Base-by-base conservation (phyloP, 2,797 vertebrate genomes). In the Decapterus maruadsi region DNA sequence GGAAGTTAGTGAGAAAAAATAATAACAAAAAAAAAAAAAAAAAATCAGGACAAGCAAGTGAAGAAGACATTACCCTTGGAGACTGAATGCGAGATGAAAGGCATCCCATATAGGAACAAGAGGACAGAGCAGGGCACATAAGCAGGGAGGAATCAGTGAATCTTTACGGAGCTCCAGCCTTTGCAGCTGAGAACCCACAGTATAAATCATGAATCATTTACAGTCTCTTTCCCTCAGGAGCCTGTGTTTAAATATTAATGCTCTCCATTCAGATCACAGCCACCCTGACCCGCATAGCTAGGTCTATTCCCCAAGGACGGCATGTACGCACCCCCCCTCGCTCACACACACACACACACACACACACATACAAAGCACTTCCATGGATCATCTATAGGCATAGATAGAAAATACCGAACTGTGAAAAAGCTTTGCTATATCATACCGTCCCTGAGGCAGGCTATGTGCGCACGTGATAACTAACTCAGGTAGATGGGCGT, bases 161-260 rank as follows among this genome's bases (percentile, higher is more conserved):
- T 89, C 89, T 92, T 91, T 87, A 88, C 77, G 31, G 71, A 79
- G 84, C 84, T 75, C 43, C 76, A 83, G 89, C 75, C 85, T 87
- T 83, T 83, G 83, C 84, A 81, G 67, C 81, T 64, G 72, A 80
- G 81, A 86, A 84, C 85, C 78, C 73, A 81, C 66, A 65, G 83
- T 82, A 90, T 88, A 84, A 89, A 92, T 91, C 88, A 94, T 94
- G 90, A 93, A 94, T 94, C 90, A 93, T 94, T 94, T 92, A 94
- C 91, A 91, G 88, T 90, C 80, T 87, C 87, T 81, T 80, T 90
- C 90, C 90, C 93, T 88, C 78, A 82, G 89, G 92, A 92, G 88
- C 84, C 86, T 83, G 72, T 89, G 87, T 90, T 96, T 92, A 95
- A 95, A 95, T 95, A 95, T 96, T 94, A 91, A 96, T 95, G 90